A percentile compares a stretch with the other conserved stretches of the same genome.
Evolutionary conservation across 2,888 invertebrate species (phyloP).

Genomic region (Oxytorus armatus): DNA sequence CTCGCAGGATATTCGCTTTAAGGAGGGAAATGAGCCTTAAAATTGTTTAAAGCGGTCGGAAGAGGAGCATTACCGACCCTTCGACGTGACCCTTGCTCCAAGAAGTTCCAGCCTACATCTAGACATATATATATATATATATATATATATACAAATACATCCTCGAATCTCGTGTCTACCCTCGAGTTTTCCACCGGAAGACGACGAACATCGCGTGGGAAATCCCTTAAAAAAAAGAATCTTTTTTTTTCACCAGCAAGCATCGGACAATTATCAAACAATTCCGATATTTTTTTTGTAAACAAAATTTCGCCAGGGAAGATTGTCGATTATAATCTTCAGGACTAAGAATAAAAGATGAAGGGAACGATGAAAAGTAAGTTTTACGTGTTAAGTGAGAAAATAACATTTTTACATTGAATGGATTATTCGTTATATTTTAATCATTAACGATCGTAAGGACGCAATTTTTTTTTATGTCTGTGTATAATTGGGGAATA

Average conservation of each 20-base stretch:
- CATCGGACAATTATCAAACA: conserved; percentile 16
- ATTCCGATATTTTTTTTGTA: background rate
- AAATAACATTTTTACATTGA: too few species aligned
- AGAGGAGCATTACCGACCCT: conserved; percentile 73
- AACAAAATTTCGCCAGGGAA: too few species aligned
- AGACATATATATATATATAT: conserved; percentile 3
- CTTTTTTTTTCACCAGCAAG: background rate
- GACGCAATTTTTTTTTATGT: background rate
- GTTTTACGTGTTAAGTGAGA: too few species aligned
- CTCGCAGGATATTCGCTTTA: conserved; percentile 83
- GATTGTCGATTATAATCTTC: too few species aligned
- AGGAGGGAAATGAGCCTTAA: conserved; percentile 84
- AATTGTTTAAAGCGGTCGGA: conserved; percentile 84
- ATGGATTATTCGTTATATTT: too few species aligned
- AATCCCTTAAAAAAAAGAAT: conserved; percentile 14
- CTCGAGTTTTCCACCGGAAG: conserved; percentile 15
- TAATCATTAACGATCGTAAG: too few species aligned
- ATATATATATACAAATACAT: conserved; percentile 12
- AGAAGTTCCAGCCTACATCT: conserved; percentile 24
- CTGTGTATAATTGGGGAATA: background rate
- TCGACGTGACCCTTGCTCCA: conserved; percentile 62
- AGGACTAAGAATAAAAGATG: too few species aligned
- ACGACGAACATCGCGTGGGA: conserved; percentile 25
- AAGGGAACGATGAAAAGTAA: too few species aligned
- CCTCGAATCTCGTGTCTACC: conserved; percentile 35